Evolutionary conservation across 2,888 invertebrate genomes (phyloP).

Genomic region (Panzeria rudis): DNA sequence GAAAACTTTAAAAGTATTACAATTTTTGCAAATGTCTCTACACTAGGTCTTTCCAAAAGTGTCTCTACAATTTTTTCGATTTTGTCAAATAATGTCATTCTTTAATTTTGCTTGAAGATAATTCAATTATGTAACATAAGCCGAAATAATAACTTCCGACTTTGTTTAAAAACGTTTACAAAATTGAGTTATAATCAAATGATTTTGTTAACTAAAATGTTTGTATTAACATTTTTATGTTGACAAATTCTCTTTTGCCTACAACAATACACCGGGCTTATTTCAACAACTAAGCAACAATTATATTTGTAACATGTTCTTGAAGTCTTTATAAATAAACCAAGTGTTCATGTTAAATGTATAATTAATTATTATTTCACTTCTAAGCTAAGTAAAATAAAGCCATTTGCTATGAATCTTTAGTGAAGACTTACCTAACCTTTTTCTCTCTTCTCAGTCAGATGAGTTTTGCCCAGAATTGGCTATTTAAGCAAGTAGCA

Average conservation of each 20-base stretch:
- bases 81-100: too few relatives aligned
- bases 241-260: background rate
- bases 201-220: background rate
- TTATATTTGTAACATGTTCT: too few relatives aligned
- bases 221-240: background rate
- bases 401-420: background rate
- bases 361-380: constrained; percentile 13
- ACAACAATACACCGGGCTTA: too few relatives aligned
- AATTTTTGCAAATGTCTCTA: too few relatives aligned
- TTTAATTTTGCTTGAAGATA: too few relatives aligned
- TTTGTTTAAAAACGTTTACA: too few relatives aligned
- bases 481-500: background rate
- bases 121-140: too few relatives aligned
- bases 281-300: background rate
- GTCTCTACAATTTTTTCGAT: too few relatives aligned
- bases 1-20: too few relatives aligned
- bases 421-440: background rate
- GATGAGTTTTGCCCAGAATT: background rate
- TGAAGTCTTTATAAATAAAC: background rate
- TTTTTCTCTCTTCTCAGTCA: background rate
- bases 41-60: too few relatives aligned
- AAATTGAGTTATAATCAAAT: too few relatives aligned
- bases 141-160: too few relatives aligned
- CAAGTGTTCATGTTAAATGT: background rate
- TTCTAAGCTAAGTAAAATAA: background rate